Evolutionary conservation across 2,113 vertebrate species (phyloP).

Genomic region (Burhinus bistriatus): DNA sequence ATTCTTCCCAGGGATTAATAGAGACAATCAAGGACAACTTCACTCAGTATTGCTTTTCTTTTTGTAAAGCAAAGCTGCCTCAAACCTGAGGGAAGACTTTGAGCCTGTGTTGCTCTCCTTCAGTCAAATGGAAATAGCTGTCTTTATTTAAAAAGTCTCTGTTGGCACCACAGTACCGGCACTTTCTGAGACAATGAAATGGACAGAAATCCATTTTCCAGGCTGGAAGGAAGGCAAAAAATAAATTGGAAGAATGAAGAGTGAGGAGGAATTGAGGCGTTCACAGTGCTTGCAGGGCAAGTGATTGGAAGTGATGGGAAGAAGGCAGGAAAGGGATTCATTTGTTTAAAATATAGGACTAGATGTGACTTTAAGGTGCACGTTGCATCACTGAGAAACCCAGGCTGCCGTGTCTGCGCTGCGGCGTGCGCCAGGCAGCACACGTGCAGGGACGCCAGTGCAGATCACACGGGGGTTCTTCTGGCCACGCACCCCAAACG

Average conservation of each 20-base stretch:
- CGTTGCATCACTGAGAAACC: background rate
- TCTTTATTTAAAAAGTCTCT: constrained; percentile 26
- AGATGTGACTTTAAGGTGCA: background rate
- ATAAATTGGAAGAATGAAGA: constrained; percentile 38
- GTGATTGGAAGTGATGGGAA: constrained; percentile 20
- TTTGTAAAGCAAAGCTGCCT: background rate
- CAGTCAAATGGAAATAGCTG: constrained; percentile 33
- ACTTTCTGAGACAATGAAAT: background rate
- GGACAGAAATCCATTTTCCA: constrained; percentile 46
- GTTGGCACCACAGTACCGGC: background rate
- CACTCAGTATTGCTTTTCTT: background rate
- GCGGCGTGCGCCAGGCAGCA: background rate
- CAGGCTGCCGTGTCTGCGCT: accelerated
- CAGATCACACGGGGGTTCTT: accelerated
- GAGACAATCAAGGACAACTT: constrained; percentile 5
- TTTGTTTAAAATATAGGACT: background rate
- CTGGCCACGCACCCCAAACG: accelerated
- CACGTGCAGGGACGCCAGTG: accelerated
- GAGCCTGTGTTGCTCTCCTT: background rate
- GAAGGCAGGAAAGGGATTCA: background rate
- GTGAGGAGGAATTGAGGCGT: constrained; percentile 18
- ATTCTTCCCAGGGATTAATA: constrained; percentile 46
- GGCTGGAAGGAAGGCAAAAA: background rate
- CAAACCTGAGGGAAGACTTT: background rate
- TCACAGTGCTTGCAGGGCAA: background rate